Evolutionary conservation across 2,797 vertebrate species (phyloP), one percentile per base, ranked within the genome.

Genomic region (Sparidentex hasta): DNA sequence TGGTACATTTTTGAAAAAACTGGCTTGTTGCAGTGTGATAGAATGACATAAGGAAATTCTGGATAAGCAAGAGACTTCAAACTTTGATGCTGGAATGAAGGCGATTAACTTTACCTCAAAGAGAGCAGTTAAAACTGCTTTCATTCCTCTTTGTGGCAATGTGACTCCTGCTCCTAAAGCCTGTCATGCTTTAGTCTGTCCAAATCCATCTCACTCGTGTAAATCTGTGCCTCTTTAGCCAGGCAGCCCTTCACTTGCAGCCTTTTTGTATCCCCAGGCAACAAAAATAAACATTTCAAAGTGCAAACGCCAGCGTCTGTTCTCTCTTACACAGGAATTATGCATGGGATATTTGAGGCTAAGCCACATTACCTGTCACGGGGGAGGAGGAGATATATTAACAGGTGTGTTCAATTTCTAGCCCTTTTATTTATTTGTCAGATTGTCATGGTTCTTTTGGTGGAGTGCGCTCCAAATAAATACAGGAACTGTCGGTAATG

Each of bases 271-370:
- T 86, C 79, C 81, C 74, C 82, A 77, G 65, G 76, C 82, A 78
- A 82, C 75, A 88, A 88, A 89, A 93, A 90, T 85, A 91, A 90
- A 93, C 83, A 83, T 88, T 89, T 92, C 69, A 78, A 89, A 90
- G 84, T 82, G 62, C 65, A 76, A 90, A 88, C 6, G 41, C 83
- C 74, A 56, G 62, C 27, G 66, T 85, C 86, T 85, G 83, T 87
- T 90, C 71, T 76, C 84, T 61, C 74, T 90, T 83, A 68, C 72
- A 59, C 84, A 84, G 66, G 74, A 87, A 83, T 92, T 87, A 82
- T 74, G 67, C 56, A 80, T 46, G 64, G 71, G 58, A 81, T 64
- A 71, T 82, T 82, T 88, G 74, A 85, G 48, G 67, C 74, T 83
- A 67, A 63, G 43, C 43, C 74, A 65, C 46, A 81, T 85, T 80